phyloP scores from a whole-genome alignment of 1,140 invertebrate species.

The Ceratosolen solmsi region DNA sequence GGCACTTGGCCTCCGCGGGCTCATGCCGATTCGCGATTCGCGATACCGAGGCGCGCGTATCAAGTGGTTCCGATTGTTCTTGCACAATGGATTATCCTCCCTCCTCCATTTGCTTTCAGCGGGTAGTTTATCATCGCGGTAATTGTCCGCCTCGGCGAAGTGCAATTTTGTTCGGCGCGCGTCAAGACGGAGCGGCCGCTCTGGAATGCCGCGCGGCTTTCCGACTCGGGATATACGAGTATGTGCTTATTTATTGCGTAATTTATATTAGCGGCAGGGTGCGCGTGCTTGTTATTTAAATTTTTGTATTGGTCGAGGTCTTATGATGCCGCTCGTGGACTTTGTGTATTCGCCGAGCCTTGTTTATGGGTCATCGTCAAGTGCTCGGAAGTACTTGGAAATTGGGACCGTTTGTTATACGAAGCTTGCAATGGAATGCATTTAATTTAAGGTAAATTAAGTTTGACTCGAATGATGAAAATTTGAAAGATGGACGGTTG shows the following conservation, averaged over 20 bases:
- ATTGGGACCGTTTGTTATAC: no score
- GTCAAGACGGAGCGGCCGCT: neutral
- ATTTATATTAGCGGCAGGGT: no score
- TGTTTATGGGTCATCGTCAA: no score
- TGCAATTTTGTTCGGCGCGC: neutral
- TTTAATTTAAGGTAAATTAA: no score
- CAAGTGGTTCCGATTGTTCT: slow-evolving; percentile 37
- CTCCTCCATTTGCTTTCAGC: neutral
- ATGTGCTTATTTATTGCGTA: neutral
- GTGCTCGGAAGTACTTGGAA: no score
- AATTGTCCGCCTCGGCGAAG: neutral
- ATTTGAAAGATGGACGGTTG: no score
- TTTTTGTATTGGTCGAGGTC: neutral
- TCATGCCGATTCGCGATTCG: no score
- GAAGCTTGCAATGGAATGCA: no score
- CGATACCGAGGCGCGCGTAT: neutral
- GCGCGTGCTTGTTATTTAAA: slow-evolving; percentile 9
- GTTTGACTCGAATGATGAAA: no score
- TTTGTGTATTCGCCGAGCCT: no score
- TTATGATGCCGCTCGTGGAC: no score
- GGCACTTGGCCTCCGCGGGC: no score
- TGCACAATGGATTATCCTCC: neutral
- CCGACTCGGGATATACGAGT: neutral
- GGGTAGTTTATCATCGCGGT: slow-evolving; percentile 9
- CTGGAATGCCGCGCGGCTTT: neutral